Evolutionary conservation across 2,888 invertebrate species (phyloP).

Genomic region (Poecilus cupreus): DNA sequence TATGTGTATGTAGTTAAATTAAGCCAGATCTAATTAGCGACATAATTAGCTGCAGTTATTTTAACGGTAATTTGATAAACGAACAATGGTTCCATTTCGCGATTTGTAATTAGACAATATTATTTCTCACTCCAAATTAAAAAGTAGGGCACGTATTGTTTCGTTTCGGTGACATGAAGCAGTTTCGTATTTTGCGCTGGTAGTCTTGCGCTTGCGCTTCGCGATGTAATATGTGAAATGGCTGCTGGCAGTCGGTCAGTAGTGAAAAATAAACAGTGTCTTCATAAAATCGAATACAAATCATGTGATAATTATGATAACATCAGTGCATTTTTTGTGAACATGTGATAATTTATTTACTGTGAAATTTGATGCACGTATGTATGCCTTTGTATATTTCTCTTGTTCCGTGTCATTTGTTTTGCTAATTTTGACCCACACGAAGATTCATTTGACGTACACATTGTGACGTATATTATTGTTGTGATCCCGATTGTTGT

Average conservation of each 20-base stretch:
- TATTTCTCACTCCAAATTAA: slow-evolving; percentile 34
- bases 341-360: slow-evolving; percentile 44
- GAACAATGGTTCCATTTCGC: slow-evolving; percentile 14
- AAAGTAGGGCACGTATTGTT: slow-evolving; percentile 55
- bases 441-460: slow-evolving; percentile 53
- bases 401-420: slow-evolving; percentile 48
- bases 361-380: slow-evolving; percentile 50
- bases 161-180: slow-evolving; percentile 20
- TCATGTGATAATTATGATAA: slow-evolving; percentile 64
- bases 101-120: slow-evolving; percentile 46
- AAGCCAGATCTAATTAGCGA: background rate
- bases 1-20: background rate
- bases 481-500: slow-evolving; percentile 17
- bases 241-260: slow-evolving; percentile 69
- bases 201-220: slow-evolving; percentile 41
- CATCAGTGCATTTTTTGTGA: slow-evolving; percentile 55
- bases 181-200: slow-evolving; percentile 54
- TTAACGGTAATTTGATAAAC: background rate
- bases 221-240: slow-evolving; percentile 64
- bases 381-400: slow-evolving; percentile 39
- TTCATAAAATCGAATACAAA: slow-evolving; percentile 62
- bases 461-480: slow-evolving; percentile 50
- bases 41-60: slow-evolving; percentile 15
- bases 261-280: slow-evolving; percentile 63
- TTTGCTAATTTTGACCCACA: slow-evolving; percentile 57